phyloP scores from a whole-genome alignment of 2,888 invertebrate genomes.

The Lutraria lutraria region DNA sequence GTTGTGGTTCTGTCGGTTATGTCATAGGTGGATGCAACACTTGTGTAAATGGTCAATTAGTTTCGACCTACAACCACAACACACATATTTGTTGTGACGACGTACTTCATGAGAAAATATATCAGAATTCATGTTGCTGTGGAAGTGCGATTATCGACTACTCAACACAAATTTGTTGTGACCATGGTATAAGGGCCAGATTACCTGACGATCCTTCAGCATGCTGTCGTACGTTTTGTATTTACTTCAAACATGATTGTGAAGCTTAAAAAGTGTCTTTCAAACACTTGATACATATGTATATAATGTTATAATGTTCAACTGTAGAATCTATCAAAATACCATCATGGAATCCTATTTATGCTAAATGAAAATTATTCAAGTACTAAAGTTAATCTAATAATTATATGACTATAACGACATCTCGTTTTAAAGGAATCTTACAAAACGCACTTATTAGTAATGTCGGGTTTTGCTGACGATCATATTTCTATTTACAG shows the following conservation, averaged over 20 bases:
- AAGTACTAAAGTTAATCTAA: no score
- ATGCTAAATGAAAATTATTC: no score
- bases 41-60: background rate
- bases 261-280: no score
- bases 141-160: background rate
- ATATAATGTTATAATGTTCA: no score
- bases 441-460: no score
- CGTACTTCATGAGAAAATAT: background rate
- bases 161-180: background rate
- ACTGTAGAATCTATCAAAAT: no score
- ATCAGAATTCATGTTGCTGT: conserved; percentile 21
- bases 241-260: background rate
- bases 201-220: conserved; percentile 22
- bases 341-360: no score
- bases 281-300: no score
- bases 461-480: no score
- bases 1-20: conserved; percentile 6
- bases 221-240: conserved; percentile 45
- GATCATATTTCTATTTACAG: conserved; percentile 18
- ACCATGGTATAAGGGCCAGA: background rate
- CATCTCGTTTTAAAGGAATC: no score
- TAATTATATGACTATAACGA: no score
- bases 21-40: background rate
- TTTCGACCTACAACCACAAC: conserved; percentile 5
- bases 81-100: conserved; percentile 30